Evolutionary conservation across 2,888 invertebrate genomes (phyloP).

Genomic region (Poecilobothrus nobilitatus): DNA sequence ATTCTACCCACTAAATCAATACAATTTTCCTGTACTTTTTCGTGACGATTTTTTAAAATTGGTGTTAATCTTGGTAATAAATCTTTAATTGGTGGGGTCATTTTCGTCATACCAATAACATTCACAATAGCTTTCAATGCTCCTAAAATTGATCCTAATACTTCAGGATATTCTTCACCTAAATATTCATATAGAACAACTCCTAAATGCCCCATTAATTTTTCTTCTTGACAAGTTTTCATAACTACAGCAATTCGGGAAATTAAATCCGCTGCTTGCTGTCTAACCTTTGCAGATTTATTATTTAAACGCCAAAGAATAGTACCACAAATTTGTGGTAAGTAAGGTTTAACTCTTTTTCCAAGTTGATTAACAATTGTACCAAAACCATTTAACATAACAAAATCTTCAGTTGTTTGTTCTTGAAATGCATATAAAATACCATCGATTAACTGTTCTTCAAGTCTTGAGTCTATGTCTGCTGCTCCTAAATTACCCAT

Average conservation of each 20-base stretch:
- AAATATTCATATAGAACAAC: slow-evolving; percentile 98
- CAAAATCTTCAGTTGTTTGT: slow-evolving; percentile 99
- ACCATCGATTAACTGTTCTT: slow-evolving; percentile 98
- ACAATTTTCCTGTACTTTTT: slow-evolving; percentile 98
- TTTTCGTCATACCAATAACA: slow-evolving; percentile 99
- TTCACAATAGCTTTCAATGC: slow-evolving; percentile 99
- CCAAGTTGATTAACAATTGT: slow-evolving; percentile 97
- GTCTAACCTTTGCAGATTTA: slow-evolving; percentile 97
- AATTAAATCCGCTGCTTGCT: slow-evolving; percentile 98
- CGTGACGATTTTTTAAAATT: slow-evolving; percentile 93
- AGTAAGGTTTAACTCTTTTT: slow-evolving; percentile 94
- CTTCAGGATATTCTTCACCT: slow-evolving; percentile 99
- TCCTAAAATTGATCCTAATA: slow-evolving; percentile 94
- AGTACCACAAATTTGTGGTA: slow-evolving; percentile 99
- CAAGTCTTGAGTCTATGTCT: slow-evolving; percentile 94
- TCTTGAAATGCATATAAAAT: slow-evolving; percentile 99
- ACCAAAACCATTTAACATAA: slow-evolving; percentile 99
- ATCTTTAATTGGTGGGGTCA: slow-evolving; percentile 99
- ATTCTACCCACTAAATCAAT: slow-evolving; percentile 98
- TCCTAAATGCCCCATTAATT: slow-evolving; percentile 98
- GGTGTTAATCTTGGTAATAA: slow-evolving; percentile 92
- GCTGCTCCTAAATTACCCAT: slow-evolving; percentile 96
- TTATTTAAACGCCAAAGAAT: slow-evolving; percentile 99
- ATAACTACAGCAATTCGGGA: slow-evolving; percentile 97
- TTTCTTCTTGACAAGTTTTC: slow-evolving; percentile 99